phyloP scores from a whole-genome alignment of 2,888 invertebrate genomes.

The Meganola albula region DNA sequence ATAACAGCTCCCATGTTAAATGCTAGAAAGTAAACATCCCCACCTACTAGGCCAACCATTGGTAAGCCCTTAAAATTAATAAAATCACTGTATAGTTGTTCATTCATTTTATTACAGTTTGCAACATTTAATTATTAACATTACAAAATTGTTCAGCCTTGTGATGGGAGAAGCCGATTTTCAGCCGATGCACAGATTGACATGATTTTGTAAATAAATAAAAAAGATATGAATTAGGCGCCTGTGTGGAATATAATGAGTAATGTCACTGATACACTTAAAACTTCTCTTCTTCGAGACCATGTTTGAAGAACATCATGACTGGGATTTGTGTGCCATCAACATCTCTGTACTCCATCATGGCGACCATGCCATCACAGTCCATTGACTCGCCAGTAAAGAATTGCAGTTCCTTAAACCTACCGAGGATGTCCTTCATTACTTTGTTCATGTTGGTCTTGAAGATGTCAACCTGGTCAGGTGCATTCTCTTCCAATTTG shows the following conservation, averaged over 20 bases:
- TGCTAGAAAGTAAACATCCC: too few relatives aligned
- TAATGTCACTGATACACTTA: slow-evolving; percentile 71
- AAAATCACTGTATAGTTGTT: slow-evolving; percentile 39
- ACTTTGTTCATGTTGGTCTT: slow-evolving; percentile 95
- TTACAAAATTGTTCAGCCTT: slow-evolving; percentile 75
- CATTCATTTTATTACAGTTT: slow-evolving; percentile 67
- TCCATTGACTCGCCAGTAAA: slow-evolving; percentile 96
- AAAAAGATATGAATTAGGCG: slow-evolving; percentile 56
- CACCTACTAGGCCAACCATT: too few relatives aligned
- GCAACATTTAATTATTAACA: slow-evolving; percentile 54
- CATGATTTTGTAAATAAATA: slow-evolving; percentile 72
- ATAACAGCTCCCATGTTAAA: too few relatives aligned
- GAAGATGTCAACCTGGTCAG: slow-evolving; percentile 92
- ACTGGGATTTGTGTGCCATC: slow-evolving; percentile 89
- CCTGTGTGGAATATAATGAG: slow-evolving; percentile 56
- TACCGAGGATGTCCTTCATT: slow-evolving; percentile 92
- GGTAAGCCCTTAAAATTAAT: too few relatives aligned
- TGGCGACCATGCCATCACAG: slow-evolving; percentile 94
- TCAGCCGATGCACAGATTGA: slow-evolving; percentile 46
- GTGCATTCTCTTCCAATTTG: slow-evolving; percentile 86
- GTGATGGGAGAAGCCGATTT: slow-evolving; percentile 62
- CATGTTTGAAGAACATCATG: slow-evolving; percentile 97
- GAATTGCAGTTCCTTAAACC: slow-evolving; percentile 95
- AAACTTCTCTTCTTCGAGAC: slow-evolving; percentile 96
- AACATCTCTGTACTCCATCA: slow-evolving; percentile 95